These are phyloP conservation scores for Noctilio leporinus DNA, from an alignment of 2,113 vertebrate genomes.

Conservation along the genomic window DNA sequence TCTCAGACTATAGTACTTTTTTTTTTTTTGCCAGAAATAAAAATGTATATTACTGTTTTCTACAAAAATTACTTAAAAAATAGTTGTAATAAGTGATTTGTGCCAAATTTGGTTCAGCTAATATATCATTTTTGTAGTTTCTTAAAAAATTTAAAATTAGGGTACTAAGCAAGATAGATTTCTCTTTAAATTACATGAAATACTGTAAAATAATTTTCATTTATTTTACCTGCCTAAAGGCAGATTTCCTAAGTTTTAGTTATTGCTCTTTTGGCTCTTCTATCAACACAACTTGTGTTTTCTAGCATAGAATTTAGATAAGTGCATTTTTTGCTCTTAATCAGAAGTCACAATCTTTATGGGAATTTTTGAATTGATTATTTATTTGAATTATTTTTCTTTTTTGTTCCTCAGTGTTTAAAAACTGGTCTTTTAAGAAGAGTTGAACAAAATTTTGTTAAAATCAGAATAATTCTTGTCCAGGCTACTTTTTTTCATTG, in stretches of 20 bases:
- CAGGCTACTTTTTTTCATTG: background rate
- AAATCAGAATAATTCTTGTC: background rate
- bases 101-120: background rate
- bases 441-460: background rate
- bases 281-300: background rate
- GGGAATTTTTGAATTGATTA: background rate
- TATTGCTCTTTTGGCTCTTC: background rate
- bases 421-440: background rate
- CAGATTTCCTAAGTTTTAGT: background rate
- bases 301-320: background rate
- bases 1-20: background rate
- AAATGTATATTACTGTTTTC: background rate
- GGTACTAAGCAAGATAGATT: background rate
- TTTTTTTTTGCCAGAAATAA: background rate
- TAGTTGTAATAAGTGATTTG: background rate
- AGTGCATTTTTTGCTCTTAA: background rate
- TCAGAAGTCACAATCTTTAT: background rate
- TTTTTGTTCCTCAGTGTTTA: background rate
- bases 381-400: background rate
- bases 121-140: background rate
- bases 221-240: background rate
- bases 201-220: background rate
- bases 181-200: background rate
- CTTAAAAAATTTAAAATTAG: background rate
- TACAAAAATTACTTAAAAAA: background rate